phyloP scores from a whole-genome alignment of 2,888 invertebrate species.

The Diarsia mendica region DNA sequence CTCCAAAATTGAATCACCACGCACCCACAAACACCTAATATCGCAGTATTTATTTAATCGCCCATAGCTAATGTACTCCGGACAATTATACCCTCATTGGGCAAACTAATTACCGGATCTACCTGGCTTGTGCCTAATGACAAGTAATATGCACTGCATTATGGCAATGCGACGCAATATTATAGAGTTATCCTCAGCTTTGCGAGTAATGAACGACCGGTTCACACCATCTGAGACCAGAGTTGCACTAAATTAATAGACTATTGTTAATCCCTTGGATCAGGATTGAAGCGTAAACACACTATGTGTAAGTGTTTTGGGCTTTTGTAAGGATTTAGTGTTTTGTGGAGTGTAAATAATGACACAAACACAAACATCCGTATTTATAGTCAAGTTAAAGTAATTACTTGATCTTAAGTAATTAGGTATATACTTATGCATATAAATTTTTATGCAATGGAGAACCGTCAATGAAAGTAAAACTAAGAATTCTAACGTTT shows the following conservation, averaged over 20 bases:
- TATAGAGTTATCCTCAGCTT: slow-evolving; percentile 86
- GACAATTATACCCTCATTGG: slow-evolving; percentile 64
- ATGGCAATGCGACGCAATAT: slow-evolving; percentile 81
- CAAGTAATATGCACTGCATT: slow-evolving; percentile 87
- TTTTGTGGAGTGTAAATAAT: background rate
- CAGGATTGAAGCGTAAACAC: slow-evolving; percentile 64
- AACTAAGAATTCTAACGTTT: too few relatives aligned
- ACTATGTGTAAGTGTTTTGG: slow-evolving; percentile 36
- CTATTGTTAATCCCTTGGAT: slow-evolving; percentile 70
- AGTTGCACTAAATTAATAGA: slow-evolving; percentile 79
- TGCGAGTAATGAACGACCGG: slow-evolving; percentile 83
- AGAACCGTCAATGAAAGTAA: too few relatives aligned
- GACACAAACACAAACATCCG: too few relatives aligned
- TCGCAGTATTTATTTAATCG: slow-evolving; percentile 56
- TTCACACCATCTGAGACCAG: slow-evolving; percentile 85
- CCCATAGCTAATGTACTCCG: slow-evolving; percentile 48
- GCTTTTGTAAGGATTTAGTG: slow-evolving; percentile 12
- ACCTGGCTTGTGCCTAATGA: slow-evolving; percentile 80
- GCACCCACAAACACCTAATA: slow-evolving; percentile 49
- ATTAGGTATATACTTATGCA: too few relatives aligned
- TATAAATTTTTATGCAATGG: too few relatives aligned
- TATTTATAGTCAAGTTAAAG: too few relatives aligned
- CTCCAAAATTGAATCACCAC: slow-evolving; percentile 41
- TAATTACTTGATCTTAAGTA: too few relatives aligned
- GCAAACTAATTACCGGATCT: slow-evolving; percentile 79